Percentiles rank a stretch among this genome's conserved stretches.
These are phyloP conservation scores for Vipera ursinii DNA, from an alignment of 2,797 vertebrate species.

Conservation along the genomic window DNA sequence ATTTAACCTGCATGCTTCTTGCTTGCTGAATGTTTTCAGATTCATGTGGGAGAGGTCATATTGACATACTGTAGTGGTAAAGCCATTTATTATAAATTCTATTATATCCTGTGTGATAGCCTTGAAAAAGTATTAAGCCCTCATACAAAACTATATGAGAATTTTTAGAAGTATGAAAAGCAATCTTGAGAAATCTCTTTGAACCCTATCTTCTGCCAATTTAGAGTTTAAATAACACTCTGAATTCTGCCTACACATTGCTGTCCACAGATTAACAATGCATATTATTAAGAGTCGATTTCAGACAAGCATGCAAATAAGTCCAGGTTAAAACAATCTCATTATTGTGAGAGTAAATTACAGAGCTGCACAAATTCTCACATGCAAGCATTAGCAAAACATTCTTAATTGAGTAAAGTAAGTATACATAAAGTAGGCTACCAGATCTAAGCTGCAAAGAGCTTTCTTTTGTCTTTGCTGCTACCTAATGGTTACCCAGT, in stretches of 20 bases:
- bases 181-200: not conserved
- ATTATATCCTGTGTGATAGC: not conserved
- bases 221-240: not conserved
- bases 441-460: not conserved
- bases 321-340: not conserved
- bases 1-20: not conserved
- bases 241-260: not conserved
- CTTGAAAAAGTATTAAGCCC: not conserved
- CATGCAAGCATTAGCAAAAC: not conserved
- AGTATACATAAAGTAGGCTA: not conserved
- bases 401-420: not conserved
- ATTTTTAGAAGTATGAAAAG: not conserved
- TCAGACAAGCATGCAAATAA: not conserved
- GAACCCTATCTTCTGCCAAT: not conserved
- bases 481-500: not conserved
- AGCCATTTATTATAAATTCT: slow-evolving; percentile 3
- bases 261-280: not conserved
- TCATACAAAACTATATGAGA: not conserved
- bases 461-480: not conserved
- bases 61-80: not conserved
- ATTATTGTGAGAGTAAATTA: not conserved
- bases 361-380: not conserved
- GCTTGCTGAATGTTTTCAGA: not conserved
- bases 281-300: not conserved
- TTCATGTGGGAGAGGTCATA: not conserved